These are phyloP conservation scores for Chloroclystis v-ata DNA, from an alignment of 2,888 invertebrate species.

Conservation along the genomic window DNA sequence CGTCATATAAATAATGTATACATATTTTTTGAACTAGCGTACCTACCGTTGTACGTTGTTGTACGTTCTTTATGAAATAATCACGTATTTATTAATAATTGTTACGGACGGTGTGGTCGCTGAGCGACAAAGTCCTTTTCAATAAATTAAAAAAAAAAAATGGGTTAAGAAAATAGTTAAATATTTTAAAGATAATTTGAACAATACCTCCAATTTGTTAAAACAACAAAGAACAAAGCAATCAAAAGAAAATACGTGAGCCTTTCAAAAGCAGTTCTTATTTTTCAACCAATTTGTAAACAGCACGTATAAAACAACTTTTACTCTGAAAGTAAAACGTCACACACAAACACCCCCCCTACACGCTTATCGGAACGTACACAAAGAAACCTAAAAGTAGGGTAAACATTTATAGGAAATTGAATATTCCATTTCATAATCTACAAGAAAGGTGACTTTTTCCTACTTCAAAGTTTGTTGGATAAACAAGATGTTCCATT, in stretches of 20 bases:
- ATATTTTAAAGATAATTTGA: no score
- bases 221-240: not conserved
- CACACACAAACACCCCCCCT: slow-evolving; percentile 25
- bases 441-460: slow-evolving; percentile 14
- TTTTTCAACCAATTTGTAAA: slow-evolving; percentile 26
- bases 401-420: slow-evolving; percentile 25
- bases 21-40: no score
- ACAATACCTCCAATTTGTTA: not conserved
- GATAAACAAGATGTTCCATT: slow-evolving; percentile 10
- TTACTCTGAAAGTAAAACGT: slow-evolving; percentile 27
- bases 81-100: no score
- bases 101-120: no score
- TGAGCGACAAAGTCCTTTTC: no score
- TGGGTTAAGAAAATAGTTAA: no score
- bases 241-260: slow-evolving; percentile 5
- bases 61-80: no score
- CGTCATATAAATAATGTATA: no score
- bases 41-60: no score
- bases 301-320: slow-evolving; percentile 25
- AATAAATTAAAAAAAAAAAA: no score
- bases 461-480: slow-evolving; percentile 3
- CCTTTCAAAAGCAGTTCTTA: slow-evolving; percentile 9
- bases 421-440: slow-evolving; percentile 28
- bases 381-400: slow-evolving; percentile 23
- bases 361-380: slow-evolving; percentile 18